Conservation (phyloP, 1,140 invertebrate genomes). For the Drosophila pachea region DNA sequence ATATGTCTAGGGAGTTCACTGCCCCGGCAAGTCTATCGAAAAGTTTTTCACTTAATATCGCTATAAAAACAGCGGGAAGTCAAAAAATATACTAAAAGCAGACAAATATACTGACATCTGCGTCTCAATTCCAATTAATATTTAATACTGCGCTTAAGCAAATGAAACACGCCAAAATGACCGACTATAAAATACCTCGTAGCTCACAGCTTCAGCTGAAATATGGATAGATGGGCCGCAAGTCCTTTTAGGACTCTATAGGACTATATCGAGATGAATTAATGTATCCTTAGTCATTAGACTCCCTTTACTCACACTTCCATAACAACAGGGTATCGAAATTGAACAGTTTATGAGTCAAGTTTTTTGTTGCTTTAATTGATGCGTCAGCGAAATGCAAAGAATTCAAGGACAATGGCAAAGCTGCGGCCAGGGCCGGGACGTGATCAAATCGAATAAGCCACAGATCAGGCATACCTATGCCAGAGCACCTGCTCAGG, state of each 20-base stretch:
- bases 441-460: too few relatives aligned
- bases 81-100: too few relatives aligned
- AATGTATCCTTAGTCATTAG: neutral
- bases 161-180: neutral
- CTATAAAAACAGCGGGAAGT: too few relatives aligned
- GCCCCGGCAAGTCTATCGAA: too few relatives aligned
- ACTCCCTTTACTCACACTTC: neutral
- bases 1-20: too few relatives aligned
- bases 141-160: neutral
- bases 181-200: neutral
- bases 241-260: too few relatives aligned
- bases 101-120: too few relatives aligned
- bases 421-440: too few relatives aligned
- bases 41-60: too few relatives aligned
- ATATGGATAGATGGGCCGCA: too few relatives aligned
- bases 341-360: conserved; percentile 3
- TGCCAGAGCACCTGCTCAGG: conserved; percentile 19
- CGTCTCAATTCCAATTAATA: too few relatives aligned
- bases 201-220: neutral
- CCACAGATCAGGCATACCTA: neutral
- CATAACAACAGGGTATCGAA: neutral
- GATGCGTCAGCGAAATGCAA: conserved; percentile 34
- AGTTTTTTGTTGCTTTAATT: conserved; percentile 21
- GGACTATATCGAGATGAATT: neutral
- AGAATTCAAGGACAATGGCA: conserved; percentile 24